Evolutionary conservation across 2,113 vertebrate species (phyloP).

Genomic region (Myrmecobius fasciatus): DNA sequence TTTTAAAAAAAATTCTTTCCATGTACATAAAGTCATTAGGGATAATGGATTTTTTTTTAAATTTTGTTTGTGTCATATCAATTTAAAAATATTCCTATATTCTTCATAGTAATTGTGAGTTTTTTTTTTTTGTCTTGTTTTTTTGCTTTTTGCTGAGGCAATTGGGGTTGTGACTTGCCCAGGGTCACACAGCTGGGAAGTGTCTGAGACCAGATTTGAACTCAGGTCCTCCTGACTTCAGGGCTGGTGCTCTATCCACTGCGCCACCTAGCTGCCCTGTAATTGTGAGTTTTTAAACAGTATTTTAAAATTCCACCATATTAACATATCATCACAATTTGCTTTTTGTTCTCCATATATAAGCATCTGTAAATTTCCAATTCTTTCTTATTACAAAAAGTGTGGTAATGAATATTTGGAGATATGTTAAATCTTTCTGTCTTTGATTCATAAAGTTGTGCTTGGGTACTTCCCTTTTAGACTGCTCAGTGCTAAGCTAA

Average conservation of each 20-base stretch:
- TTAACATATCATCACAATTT: neutral
- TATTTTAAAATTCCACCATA: neutral
- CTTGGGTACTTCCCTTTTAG: slow-evolving; percentile 23
- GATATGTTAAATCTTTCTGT: slow-evolving; percentile 6
- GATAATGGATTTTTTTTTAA: too few species aligned
- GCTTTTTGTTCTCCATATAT: too few species aligned
- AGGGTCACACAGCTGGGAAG: too few species aligned
- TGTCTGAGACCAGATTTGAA: too few species aligned
- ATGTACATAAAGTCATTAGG: neutral
- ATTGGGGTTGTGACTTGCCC: too few species aligned
- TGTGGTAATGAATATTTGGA: neutral
- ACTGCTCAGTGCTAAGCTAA: slow-evolving; percentile 5
- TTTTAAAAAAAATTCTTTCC: neutral
- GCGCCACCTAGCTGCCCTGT: too few species aligned
- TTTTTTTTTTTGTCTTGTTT: too few species aligned
- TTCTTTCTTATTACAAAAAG: neutral
- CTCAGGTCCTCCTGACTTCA: too few species aligned
- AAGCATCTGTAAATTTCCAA: neutral
- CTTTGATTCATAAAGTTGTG: slow-evolving; percentile 27
- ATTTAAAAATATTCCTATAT: neutral
- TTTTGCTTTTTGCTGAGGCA: too few species aligned
- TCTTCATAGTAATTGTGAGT: neutral
- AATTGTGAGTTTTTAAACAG: neutral
- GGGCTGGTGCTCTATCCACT: too few species aligned
- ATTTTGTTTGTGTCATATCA: too few species aligned